A percentile compares a stretch with the other conserved stretches of the same genome.
phyloP scores from a whole-genome alignment of 2,113 vertebrate genomes.

The Elachura formosa region DNA sequence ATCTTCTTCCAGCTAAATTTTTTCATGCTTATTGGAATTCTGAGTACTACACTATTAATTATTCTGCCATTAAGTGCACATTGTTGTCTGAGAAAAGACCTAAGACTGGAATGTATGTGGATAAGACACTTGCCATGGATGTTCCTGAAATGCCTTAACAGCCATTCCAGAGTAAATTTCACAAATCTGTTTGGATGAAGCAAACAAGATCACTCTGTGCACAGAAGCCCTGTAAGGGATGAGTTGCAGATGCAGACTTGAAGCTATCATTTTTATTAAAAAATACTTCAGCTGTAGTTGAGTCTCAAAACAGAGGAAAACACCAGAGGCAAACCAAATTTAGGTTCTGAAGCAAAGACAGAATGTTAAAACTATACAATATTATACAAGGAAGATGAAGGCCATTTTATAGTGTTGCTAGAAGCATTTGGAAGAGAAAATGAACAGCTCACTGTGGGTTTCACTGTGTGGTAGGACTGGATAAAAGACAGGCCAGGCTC shows the following conservation, averaged over 20 bases:
- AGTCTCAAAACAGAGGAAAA: neutral
- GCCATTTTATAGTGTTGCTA: neutral
- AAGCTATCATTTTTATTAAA: conserved; percentile 21
- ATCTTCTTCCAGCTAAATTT: neutral
- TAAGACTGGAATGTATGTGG: fast-evolving
- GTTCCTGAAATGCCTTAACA: neutral
- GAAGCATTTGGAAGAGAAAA: neutral
- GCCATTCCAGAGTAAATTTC: neutral
- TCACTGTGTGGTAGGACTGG: neutral
- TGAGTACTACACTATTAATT: neutral
- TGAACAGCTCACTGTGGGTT: neutral
- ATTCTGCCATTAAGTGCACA: neutral
- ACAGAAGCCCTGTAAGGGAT: neutral
- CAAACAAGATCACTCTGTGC: neutral
- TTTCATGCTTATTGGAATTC: neutral
- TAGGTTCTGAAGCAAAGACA: neutral
- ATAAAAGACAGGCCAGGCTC: neutral
- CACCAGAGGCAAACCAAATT: conserved; percentile 8
- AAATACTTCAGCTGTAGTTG: neutral
- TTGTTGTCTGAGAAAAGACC: neutral
- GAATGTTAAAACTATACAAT: neutral
- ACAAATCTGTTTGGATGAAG: neutral
- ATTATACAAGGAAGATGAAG: neutral
- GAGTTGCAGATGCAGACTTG: neutral
- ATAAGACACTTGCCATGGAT: neutral